Percentiles rank a stretch among this genome's conserved stretches.
Conservation (phyloP, 2,797 vertebrate genomes). For the Ataeniobius toweri region DNA sequence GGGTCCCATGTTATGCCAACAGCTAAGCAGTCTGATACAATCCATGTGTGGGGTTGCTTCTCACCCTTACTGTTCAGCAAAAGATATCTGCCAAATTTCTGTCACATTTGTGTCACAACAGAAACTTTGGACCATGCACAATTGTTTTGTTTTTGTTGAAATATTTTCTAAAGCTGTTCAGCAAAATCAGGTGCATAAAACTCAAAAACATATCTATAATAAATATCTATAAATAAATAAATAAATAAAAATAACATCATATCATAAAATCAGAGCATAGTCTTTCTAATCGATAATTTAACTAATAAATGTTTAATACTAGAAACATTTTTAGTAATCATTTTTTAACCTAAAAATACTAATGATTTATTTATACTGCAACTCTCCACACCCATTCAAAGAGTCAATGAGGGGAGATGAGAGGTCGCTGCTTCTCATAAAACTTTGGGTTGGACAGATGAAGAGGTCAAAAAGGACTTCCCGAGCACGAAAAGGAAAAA, state of each 20-base stretch:
- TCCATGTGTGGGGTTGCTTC: neutral
- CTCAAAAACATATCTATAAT: too few species aligned
- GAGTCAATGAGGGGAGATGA: conserved; percentile 30
- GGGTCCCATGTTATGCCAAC: neutral
- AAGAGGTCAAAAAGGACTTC: conserved; percentile 40
- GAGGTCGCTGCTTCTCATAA: conserved; percentile 48
- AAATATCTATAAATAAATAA: too few species aligned
- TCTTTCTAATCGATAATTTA: too few species aligned
- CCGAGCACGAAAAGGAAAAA: conserved; percentile 61
- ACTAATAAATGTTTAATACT: too few species aligned
- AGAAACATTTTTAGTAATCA: neutral
- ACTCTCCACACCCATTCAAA: conserved; percentile 29
- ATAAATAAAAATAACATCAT: too few species aligned
- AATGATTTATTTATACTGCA: neutral
- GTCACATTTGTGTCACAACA: neutral
- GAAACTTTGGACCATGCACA: neutral
- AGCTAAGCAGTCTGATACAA: neutral
- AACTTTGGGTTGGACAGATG: conserved; percentile 54
- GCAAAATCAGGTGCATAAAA: neutral
- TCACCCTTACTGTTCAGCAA: neutral
- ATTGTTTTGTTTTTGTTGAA: neutral
- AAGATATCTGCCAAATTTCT: neutral
- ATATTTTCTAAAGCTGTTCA: neutral
- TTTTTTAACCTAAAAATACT: neutral
- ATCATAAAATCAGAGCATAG: too few species aligned